A percentile compares a stretch with the other conserved stretches of the same genome.
These are phyloP conservation scores for Dicyrtomina minuta DNA, from an alignment of 2,888 invertebrate species.

Conservation along the genomic window DNA sequence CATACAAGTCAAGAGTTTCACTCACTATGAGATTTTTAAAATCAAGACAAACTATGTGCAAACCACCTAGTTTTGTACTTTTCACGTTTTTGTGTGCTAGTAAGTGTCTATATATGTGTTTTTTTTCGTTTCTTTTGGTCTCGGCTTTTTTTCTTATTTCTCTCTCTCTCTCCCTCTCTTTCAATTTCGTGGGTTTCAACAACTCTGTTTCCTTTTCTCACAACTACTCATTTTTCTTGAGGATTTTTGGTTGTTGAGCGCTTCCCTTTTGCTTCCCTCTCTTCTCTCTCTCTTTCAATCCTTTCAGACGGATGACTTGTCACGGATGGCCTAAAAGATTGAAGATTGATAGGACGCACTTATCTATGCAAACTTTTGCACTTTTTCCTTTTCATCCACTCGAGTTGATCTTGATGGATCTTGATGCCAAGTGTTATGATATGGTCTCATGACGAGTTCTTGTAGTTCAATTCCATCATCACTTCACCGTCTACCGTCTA, in stretches of 20 bases:
- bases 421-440: slow-evolving; percentile 24
- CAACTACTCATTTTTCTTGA: slow-evolving; percentile 14
- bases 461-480: slow-evolving; percentile 16
- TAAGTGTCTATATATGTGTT: no score
- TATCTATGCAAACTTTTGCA: slow-evolving; percentile 40
- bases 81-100: no score
- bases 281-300: slow-evolving; percentile 7
- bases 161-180: no score
- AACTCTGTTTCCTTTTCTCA: no score
- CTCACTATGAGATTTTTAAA: background rate
- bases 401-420: slow-evolving; percentile 35
- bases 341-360: slow-evolving; percentile 37
- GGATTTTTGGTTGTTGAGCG: background rate
- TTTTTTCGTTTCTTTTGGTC: no score
- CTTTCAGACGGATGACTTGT: slow-evolving; percentile 35
- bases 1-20: no score
- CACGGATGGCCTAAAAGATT: slow-evolving; percentile 31
- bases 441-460: slow-evolving; percentile 5
- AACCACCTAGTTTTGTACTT: no score
- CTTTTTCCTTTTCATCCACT: slow-evolving; percentile 35
- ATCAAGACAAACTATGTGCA: slow-evolving; percentile 1
- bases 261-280: background rate
- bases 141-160: no score
- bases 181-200: no score
- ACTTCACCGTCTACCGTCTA: no score